Evolutionary conservation across 2,797 vertebrate genomes (phyloP).

Genomic region (Echeneis naucrates): DNA sequence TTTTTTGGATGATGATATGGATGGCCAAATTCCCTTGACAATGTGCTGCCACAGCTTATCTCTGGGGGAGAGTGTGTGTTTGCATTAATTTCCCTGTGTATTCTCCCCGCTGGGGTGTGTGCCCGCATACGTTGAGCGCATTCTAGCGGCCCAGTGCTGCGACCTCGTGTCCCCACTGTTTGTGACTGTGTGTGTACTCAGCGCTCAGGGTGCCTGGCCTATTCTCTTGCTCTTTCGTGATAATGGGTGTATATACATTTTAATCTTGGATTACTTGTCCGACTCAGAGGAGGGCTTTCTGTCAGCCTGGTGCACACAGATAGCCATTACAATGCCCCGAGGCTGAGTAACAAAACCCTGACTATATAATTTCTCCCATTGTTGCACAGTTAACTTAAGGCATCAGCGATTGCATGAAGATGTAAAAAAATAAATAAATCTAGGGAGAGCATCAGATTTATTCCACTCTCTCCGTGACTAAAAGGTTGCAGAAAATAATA

Average conservation of each 20-base stretch:
- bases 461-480: slow-evolving; percentile 18
- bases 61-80: slow-evolving; percentile 69
- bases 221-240: slow-evolving; percentile 56
- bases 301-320: slow-evolving; percentile 40
- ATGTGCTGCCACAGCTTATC: slow-evolving; percentile 74
- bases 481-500: slow-evolving; percentile 4
- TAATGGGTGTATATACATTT: slow-evolving; percentile 74
- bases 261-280: slow-evolving; percentile 76
- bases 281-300: slow-evolving; percentile 50
- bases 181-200: slow-evolving; percentile 49
- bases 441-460: slow-evolving; percentile 14
- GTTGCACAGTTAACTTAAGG: slow-evolving; percentile 34
- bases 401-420: slow-evolving; percentile 17
- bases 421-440: slow-evolving; percentile 18
- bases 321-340: slow-evolving; percentile 51
- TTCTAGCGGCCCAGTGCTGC: slow-evolving; percentile 72
- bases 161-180: slow-evolving; percentile 71
- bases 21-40: slow-evolving; percentile 65
- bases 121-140: slow-evolving; percentile 83
- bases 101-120: slow-evolving; percentile 76
- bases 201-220: slow-evolving; percentile 50
- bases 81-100: slow-evolving; percentile 81
- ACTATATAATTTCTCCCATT: slow-evolving; percentile 43
- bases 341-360: slow-evolving; percentile 57
- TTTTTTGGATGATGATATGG: slow-evolving; percentile 70